Evolutionary conservation across 1,140 invertebrate genomes (phyloP), one percentile per base, ranked within the genome.

Genomic region (Magallana angulata): DNA sequence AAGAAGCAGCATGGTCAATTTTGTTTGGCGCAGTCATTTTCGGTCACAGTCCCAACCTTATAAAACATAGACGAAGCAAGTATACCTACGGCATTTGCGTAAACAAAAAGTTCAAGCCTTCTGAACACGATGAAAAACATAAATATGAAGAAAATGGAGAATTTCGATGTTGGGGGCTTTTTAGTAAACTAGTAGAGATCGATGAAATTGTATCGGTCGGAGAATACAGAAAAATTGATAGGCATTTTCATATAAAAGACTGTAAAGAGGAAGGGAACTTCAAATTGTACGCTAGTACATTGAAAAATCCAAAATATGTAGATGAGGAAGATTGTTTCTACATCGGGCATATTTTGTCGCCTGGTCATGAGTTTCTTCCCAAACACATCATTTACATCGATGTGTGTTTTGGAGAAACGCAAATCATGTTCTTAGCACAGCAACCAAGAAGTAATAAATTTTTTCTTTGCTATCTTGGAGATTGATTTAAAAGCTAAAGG

Each of bases 1-100:
- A 24, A 36, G 84, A 85, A 7, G 64, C 64, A 16, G 84, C 57
- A 16, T 71, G 56, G 18, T 64, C 71, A 12, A 64, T 85, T 57
- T 30, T 85, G n/a, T 11, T 56, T 57, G 68, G 84, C 0, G 84
- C 84, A 11, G 84, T 85, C 18, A 85, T 85, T 56, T 85, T 71
- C 57, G 84, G 84, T n/a, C 84, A 85, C n/a, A 48, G 24, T 6
- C 84, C 84, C 1, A 18, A 48, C 16, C 48, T 18, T 4, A 85
- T 85, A 14, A 58, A 64, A 12, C 57, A 62, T 5, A 30, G 84
- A 9, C n/a, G 48, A 36, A 68, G 57, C 36, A 71, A 57, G 30
- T 85, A 76, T 57, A 76, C 84, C 1, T 85, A 85, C 11, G 84
- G 84, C 30, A 24, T 76, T 57, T 16, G 24, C 11, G 64, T 30